phyloP scores from a whole-genome alignment of 2,113 vertebrate genomes.

The Ictalurus furcatus region DNA sequence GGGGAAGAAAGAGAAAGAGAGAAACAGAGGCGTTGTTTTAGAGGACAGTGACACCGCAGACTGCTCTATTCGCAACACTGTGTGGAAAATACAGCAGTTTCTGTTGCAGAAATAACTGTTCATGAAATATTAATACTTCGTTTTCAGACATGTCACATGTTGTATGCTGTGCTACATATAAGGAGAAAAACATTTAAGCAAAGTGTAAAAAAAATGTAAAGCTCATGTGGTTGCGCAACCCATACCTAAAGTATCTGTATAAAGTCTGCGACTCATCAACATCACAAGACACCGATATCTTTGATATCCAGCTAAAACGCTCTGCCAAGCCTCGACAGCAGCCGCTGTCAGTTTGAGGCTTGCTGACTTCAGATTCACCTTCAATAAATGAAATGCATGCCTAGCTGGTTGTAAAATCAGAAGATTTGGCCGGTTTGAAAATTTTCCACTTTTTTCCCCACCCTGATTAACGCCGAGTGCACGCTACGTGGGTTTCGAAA shows the following conservation, averaged over 20 bases:
- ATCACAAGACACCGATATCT: neutral
- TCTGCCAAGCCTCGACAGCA: neutral
- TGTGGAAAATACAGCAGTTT: slow-evolving; percentile 10
- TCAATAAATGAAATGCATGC: neutral
- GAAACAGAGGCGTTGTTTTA: slow-evolving; percentile 36
- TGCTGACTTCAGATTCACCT: neutral
- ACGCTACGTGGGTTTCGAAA: neutral
- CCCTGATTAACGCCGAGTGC: neutral
- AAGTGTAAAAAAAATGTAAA: neutral
- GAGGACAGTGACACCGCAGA: slow-evolving; percentile 38
- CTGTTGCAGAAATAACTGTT: neutral
- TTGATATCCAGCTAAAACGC: neutral
- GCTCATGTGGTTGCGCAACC: neutral
- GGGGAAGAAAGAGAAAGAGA: slow-evolving; percentile 1
- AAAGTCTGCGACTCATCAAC: neutral
- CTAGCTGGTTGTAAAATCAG: neutral
- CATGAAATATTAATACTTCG: neutral
- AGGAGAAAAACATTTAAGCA: neutral
- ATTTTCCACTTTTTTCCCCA: neutral
- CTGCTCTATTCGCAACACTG: neutral
- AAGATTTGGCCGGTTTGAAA: neutral
- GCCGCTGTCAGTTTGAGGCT: neutral
- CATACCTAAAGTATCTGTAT: neutral
- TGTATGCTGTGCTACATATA: neutral
- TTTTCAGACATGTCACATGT: too few species aligned